Evolutionary conservation across 2,113 vertebrate species (phyloP).

Genomic region (Thermophis baileyi): DNA sequence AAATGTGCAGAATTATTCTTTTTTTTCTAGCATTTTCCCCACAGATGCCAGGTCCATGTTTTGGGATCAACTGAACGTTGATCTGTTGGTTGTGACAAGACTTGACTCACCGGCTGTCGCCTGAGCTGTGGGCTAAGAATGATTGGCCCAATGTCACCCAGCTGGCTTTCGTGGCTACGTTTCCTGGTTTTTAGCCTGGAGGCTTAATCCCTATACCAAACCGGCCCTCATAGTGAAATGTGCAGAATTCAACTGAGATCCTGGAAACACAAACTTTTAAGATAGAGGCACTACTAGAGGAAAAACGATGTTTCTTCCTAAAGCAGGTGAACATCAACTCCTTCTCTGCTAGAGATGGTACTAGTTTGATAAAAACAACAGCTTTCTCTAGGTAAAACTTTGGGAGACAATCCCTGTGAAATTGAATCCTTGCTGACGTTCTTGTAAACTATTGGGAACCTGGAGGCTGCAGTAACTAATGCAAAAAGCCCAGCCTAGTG

Average conservation of each 20-base stretch:
- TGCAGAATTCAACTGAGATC: neutral
- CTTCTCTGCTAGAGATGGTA: neutral
- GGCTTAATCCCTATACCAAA: neutral
- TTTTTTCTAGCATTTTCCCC: neutral
- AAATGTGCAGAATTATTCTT: neutral
- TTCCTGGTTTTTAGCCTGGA: neutral
- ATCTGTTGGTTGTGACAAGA: neutral
- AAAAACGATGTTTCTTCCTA: neutral
- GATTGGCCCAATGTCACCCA: neutral
- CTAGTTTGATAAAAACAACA: neutral
- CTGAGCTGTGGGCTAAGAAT: neutral
- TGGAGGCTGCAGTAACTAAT: no score
- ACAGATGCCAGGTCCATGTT: neutral
- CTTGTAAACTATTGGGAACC: neutral
- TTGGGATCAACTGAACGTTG: neutral
- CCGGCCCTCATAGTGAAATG: no score
- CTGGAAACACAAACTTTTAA: neutral
- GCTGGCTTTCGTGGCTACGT: accelerated
- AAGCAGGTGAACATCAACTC: neutral
- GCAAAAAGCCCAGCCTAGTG: neutral
- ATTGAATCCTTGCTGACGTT: neutral
- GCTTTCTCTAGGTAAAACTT: neutral
- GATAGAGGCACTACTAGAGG: neutral
- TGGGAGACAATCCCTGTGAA: no score
- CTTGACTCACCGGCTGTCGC: neutral